Base-by-base conservation (phyloP, 2,113 vertebrate species). In the Electrona antarctica region DNA sequence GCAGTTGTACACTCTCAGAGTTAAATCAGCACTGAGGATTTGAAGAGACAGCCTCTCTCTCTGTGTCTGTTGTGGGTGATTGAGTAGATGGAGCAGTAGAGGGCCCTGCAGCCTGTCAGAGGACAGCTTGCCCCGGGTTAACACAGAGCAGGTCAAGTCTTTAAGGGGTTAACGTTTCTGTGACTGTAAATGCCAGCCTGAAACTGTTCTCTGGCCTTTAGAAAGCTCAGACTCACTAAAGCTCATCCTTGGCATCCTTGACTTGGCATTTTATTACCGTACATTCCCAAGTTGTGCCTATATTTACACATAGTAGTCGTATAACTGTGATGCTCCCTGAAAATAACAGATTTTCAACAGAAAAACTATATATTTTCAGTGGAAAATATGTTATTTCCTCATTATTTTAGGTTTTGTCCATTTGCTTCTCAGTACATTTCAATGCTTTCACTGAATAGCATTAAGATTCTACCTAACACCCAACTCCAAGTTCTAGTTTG, bases 401-500 rank as follows among this genome's bases (percentile, higher is more conserved):
- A 41, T 41, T 3, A 41, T 4, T 6, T 41, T 41, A 41, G 33
- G 33, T 41, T 41, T 1, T 41, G 33, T 41, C 5, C 33, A 41
- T 41, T 67, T 67, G 33, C 69, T n/a, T 55, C 28, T 52, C 21
- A 29, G 11, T 10, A 52, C 13, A 57, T 59, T 60, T 58, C 5
- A 8, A 1, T 46, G 48, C 50, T 67, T 80, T 66, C 21, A 73
- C 7, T 3, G 73, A 64, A 59, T 46, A 49, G 41, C 47, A 68
- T 87, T 87, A 54, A 73, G 70, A 89, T 83, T 78, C 83, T 64
- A 3, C 21, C 59, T 15, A 33, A 62, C 77, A 60, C 66, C 46
- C 28, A 8, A 57, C 69, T 60, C 46, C 77, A 29, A 21, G 65
- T 78, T 74, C 80, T 10, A 29, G 67, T 77, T 84, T 77, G 50